Conservation (phyloP, 2,888 invertebrate species). For the Erebia epiphron region DNA sequence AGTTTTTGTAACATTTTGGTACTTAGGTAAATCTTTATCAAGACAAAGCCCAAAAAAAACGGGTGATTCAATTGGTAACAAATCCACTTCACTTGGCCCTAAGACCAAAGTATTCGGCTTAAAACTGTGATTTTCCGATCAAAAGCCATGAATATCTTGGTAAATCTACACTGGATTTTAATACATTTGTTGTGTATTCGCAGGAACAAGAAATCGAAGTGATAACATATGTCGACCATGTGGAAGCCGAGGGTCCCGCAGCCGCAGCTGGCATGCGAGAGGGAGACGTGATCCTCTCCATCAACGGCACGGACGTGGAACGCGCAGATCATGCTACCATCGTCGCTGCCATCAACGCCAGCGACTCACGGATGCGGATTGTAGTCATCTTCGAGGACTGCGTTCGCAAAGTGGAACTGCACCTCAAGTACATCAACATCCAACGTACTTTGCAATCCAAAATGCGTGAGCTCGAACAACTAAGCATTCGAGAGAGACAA, state of each 20-base stretch:
- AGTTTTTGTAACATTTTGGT: too few species aligned
- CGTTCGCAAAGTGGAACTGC: constrained; percentile 95
- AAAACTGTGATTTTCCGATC: too few species aligned
- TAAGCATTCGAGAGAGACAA: constrained; percentile 91
- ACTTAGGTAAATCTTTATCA: too few species aligned
- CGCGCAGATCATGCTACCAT: constrained; percentile 96
- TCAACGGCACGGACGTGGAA: constrained; percentile 98
- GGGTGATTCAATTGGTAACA: too few species aligned
- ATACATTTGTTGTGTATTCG: constrained; percentile 5
- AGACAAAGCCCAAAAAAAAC: too few species aligned
- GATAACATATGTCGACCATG: constrained; percentile 98
- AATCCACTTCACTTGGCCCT: too few species aligned
- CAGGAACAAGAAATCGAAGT: constrained; percentile 96
- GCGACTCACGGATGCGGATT: constrained; percentile 96
- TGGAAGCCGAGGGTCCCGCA: constrained; percentile 96
- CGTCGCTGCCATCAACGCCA: constrained; percentile 95
- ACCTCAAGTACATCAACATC: constrained; percentile 95
- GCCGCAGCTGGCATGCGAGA: constrained; percentile 96
- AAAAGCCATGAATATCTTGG: background rate
- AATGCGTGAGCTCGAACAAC: constrained; percentile 91
- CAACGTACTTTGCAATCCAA: constrained; percentile 92
- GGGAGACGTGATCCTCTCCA: constrained; percentile 97
- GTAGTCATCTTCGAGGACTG: constrained; percentile 98
- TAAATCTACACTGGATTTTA: background rate
- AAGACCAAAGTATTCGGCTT: too few species aligned